A percentile compares a stretch with the other conserved stretches of the same genome.
phyloP scores from a whole-genome alignment of 2,888 invertebrate species.

The Mythimna ferrago region DNA sequence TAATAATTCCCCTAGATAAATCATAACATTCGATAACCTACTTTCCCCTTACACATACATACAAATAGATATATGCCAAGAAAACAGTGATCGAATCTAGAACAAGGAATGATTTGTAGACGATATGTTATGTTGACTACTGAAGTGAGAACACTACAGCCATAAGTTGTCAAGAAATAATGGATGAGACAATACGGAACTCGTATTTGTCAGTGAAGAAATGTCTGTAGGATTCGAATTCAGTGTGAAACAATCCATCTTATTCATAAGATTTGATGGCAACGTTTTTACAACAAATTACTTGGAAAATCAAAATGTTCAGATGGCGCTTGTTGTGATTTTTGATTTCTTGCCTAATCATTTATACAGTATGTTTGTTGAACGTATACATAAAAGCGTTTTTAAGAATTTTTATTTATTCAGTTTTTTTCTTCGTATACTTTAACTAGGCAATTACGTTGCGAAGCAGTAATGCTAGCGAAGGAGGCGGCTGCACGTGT shows the following conservation, averaged over 20 bases:
- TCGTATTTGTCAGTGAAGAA: slow-evolving; percentile 60
- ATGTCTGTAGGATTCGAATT: slow-evolving; percentile 54
- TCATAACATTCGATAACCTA: slow-evolving; percentile 9
- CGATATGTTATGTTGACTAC: slow-evolving; percentile 56
- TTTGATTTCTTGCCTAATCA: slow-evolving; percentile 10
- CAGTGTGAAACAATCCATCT: slow-evolving; percentile 55
- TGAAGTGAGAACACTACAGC: slow-evolving; percentile 50
- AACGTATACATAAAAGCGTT: no score
- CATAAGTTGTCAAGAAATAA: slow-evolving; percentile 60
- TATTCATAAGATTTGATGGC: slow-evolving; percentile 40
- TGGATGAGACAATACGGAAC: slow-evolving; percentile 58
- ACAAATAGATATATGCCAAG: slow-evolving; percentile 9
- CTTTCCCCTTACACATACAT: not conserved
- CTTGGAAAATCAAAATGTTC: slow-evolving; percentile 31
- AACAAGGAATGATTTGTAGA: slow-evolving; percentile 58
- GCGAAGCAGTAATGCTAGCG: no score
- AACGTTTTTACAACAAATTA: slow-evolving; percentile 41
- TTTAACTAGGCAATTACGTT: not conserved
- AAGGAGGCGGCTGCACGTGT: no score
- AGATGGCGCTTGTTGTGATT: slow-evolving; percentile 6
- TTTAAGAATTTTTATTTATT: not conserved
- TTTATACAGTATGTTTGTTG: not conserved
- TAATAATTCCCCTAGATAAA: slow-evolving; percentile 11
- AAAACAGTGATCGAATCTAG: slow-evolving; percentile 41
- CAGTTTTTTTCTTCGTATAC: not conserved